Conservation (phyloP, 2,888 invertebrate species). For the Seladonia tumulorum region DNA sequence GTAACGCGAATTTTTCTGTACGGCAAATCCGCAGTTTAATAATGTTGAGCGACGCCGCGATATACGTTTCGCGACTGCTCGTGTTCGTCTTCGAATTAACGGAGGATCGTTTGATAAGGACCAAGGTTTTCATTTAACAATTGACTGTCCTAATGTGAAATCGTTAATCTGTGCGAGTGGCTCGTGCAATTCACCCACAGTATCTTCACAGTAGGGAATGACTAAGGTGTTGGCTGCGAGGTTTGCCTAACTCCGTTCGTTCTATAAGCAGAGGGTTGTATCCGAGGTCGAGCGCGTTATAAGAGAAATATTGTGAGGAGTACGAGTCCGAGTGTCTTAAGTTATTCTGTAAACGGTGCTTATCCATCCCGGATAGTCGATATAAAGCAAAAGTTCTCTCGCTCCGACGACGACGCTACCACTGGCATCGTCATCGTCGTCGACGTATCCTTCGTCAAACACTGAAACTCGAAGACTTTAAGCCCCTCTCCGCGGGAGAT, state of each 20-base stretch:
- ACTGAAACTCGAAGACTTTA: slow-evolving; percentile 27
- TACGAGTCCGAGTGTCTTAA: slow-evolving; percentile 12
- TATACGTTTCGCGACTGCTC: no score
- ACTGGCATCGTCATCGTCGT: background rate
- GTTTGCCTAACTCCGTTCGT: background rate
- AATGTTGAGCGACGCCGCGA: no score
- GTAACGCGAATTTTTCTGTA: background rate
- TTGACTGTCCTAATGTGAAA: background rate
- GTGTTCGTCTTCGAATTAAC: no score
- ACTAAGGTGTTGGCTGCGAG: background rate
- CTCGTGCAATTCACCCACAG: background rate
- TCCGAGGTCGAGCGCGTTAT: background rate
- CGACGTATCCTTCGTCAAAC: slow-evolving; percentile 19
- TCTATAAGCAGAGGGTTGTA: background rate
- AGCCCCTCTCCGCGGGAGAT: slow-evolving; percentile 11
- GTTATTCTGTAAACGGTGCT: slow-evolving; percentile 29
- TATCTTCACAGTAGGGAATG: background rate
- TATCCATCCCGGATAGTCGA: slow-evolving; percentile 22
- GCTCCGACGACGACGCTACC: slow-evolving; percentile 9
- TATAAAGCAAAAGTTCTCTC: slow-evolving; percentile 15
- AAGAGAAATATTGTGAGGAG: slow-evolving; percentile 6
- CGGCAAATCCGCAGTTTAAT: background rate
- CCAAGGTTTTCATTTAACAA: background rate
- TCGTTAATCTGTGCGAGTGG: background rate
- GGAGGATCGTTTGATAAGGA: no score